Conservation (phyloP, 1,140 invertebrate genomes). For the Hypothenemus hampei region DNA sequence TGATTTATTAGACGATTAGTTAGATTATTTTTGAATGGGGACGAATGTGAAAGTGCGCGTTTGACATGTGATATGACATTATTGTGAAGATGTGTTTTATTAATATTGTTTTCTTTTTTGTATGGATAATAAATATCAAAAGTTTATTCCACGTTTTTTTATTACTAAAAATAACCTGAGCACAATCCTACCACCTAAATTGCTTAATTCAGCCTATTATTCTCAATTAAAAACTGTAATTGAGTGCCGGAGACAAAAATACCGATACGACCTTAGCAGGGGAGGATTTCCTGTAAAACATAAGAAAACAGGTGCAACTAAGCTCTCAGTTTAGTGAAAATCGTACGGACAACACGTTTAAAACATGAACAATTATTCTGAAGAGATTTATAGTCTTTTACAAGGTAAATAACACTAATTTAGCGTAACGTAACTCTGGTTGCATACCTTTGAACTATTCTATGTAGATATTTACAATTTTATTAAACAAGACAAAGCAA, state of each 20-base stretch:
- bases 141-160: slow-evolving; percentile 22
- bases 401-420: no score
- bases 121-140: slow-evolving; percentile 35
- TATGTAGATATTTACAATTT: slow-evolving; percentile 4
- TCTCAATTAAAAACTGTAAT: slow-evolving; percentile 3
- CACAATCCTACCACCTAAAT: no score
- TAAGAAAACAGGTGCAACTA: background rate
- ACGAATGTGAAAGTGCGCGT: slow-evolving; percentile 26
- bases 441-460: no score
- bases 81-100: slow-evolving; percentile 32
- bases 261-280: background rate
- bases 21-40: slow-evolving; percentile 28
- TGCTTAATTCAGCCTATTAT: slow-evolving; percentile 3
- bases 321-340: no score
- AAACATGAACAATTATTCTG: no score
- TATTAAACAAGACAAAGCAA: background rate
- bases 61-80: slow-evolving; percentile 33
- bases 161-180: background rate
- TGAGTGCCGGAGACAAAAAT: background rate
- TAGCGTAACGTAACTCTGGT: no score
- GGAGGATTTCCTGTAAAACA: background rate
- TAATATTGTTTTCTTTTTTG: slow-evolving; percentile 36
- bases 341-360: no score
- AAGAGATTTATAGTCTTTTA: no score
- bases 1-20: slow-evolving; percentile 33